These are phyloP conservation scores for Calypte anna DNA, from an alignment of 2,113 vertebrate genomes.

Conservation along the genomic window DNA sequence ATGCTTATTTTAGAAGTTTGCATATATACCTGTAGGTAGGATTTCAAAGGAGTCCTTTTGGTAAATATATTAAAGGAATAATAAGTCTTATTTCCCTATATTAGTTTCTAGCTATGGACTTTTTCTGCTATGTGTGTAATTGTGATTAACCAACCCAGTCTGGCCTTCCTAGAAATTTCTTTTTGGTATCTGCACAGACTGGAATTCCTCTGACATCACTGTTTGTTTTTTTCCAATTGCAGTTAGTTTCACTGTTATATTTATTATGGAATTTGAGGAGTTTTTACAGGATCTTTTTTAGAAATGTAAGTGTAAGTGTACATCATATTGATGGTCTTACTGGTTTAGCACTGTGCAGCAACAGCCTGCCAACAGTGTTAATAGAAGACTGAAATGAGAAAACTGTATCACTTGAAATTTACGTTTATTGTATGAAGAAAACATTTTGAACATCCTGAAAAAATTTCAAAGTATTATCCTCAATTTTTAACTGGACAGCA, in stretches of 20 bases:
- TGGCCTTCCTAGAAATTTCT: background rate
- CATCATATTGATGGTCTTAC: background rate
- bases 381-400: background rate
- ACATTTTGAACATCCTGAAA: background rate
- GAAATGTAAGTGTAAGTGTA: background rate
- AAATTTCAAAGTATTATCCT: background rate
- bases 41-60: background rate
- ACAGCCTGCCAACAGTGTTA: background rate
- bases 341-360: background rate
- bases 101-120: background rate
- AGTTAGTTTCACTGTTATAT: background rate
- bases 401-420: background rate
- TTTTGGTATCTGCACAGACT: background rate
- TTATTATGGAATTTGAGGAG: background rate
- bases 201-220: background rate
- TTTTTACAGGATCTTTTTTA: background rate
- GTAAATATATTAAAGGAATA: background rate
- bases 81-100: background rate
- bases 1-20: background rate
- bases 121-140: background rate
- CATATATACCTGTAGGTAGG: background rate
- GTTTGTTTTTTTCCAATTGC: background rate
- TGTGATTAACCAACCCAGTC: background rate
- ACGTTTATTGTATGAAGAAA: background rate
- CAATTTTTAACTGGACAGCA: background rate